Evolutionary conservation across 2,113 vertebrate species (phyloP), one percentile per base, ranked within the genome.

Genomic region (Coptodon bakossiorum): DNA sequence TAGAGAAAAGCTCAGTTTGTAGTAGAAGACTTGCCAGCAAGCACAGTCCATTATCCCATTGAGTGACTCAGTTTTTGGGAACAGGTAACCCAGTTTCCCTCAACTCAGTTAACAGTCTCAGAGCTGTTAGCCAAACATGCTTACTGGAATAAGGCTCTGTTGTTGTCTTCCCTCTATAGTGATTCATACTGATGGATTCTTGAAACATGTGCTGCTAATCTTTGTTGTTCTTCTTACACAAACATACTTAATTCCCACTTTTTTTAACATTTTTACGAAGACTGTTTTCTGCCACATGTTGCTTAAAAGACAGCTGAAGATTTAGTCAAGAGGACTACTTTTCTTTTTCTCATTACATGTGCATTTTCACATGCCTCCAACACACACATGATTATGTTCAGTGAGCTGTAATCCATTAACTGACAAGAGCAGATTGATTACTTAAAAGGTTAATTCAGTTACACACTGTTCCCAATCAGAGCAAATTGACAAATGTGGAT

Each of bases 361-460:
- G 16, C 16, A 19, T 50, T 48, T 78, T n/a, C 43, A 50, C 7
- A 3, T 81, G 81, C 52, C 10, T 29, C n/a, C 22, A 16, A 3
- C 19, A 45, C 54, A 61, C 24, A 36, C 24, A 52, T 16, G 8
- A 54, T 48, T 14, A 17, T 14, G 27, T 24, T 29, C 54, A 68
- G 34, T 78, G 66, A 71, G 84, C 43, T 43, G 36, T 27, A 52
- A 76, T 19, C 2, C 68, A 84, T 22, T 82, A 79, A 93, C 78
- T 91, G 88, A 82, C 81, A 63, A 38, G 11, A 63, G 8, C 80
- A 87, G 86, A 90, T 81, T 88, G 79, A 87, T 91, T 59, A 48
- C 14, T 90, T 86, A 14, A 36, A 81, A 78, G 87, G 86, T 78
- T 24, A 76, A 87, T 93, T 89, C 50, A 91, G 80, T 92, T 89